Evolutionary conservation across 2,797 vertebrate genomes (phyloP).

Genomic region (Strix occidentalis): DNA sequence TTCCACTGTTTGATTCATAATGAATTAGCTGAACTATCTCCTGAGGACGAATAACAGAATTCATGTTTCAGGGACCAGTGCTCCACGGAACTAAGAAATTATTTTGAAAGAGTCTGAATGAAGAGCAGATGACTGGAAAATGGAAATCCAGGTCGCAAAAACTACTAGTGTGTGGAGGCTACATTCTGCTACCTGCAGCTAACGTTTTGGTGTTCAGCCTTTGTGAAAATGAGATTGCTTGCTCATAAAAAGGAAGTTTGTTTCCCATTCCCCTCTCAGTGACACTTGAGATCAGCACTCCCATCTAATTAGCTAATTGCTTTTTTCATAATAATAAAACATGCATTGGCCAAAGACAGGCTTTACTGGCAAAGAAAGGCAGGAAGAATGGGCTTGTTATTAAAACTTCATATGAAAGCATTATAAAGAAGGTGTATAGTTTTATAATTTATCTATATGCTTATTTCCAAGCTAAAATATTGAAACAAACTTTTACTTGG

Average conservation of each 20-base stretch:
- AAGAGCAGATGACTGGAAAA: background rate
- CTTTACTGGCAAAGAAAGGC: background rate
- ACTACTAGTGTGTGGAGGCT: background rate
- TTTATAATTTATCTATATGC: constrained; percentile 18
- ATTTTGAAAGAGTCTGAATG: background rate
- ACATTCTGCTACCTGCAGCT: background rate
- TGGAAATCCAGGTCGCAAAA: background rate
- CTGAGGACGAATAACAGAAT: background rate
- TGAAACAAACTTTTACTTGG: background rate
- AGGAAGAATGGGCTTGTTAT: constrained; percentile 10
- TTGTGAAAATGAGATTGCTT: constrained; percentile 11
- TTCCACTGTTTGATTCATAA: background rate
- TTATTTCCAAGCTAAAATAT: background rate
- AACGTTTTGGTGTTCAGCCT: background rate
- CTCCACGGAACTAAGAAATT: background rate
- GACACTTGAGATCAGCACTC: constrained; percentile 54
- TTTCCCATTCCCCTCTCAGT: constrained; percentile 6
- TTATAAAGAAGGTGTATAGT: background rate
- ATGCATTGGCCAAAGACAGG: background rate
- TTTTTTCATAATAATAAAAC: constrained; percentile 52
- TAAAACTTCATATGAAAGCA: constrained; percentile 5
- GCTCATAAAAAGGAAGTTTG: constrained; percentile 24
- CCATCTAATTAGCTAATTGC: constrained; percentile 62
- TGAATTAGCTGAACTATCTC: background rate
- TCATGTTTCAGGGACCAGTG: background rate